Evolutionary conservation across 1,140 invertebrate genomes (phyloP).

Genomic region (Drosophila ananassae): DNA sequence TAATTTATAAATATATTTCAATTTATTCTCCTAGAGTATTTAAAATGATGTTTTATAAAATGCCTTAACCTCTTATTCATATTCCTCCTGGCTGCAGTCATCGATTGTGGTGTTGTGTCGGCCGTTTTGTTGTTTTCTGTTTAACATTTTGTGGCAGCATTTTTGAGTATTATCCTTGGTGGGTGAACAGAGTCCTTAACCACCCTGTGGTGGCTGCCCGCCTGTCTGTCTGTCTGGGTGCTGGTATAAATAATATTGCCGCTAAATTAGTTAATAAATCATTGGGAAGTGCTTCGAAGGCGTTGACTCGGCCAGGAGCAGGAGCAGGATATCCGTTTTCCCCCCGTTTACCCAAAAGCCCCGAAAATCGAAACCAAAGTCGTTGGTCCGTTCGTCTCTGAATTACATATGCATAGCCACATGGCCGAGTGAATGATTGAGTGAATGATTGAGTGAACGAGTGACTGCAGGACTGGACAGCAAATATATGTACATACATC

Average conservation of each 20-base stretch:
- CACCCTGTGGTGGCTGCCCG: background rate
- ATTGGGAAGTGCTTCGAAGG: constrained; percentile 42
- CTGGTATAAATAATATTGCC: constrained; percentile 60
- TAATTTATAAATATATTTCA: background rate
- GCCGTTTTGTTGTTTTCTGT: constrained; percentile 25
- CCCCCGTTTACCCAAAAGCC: background rate
- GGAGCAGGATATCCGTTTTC: constrained; percentile 6
- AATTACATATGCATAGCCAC: background rate
- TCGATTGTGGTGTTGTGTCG: constrained; percentile 24
- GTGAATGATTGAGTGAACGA: background rate
- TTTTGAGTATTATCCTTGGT: constrained; percentile 32
- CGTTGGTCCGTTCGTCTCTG: background rate
- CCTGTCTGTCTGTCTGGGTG: constrained; percentile 8
- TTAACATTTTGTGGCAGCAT: constrained; percentile 42
- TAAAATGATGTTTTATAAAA: too few species aligned
- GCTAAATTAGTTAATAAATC: constrained; percentile 76
- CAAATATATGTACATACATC: constrained; percentile 9
- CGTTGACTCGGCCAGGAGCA: constrained; percentile 30
- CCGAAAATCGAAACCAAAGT: constrained; percentile 2
- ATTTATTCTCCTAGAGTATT: background rate
- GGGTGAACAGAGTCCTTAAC: background rate
- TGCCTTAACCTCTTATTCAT: too few species aligned
- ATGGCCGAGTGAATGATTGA: background rate
- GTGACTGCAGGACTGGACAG: background rate
- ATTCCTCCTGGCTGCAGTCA: background rate